phyloP scores from a whole-genome alignment of 2,888 invertebrate genomes.

The Hermaeophaga mercurialis region DNA sequence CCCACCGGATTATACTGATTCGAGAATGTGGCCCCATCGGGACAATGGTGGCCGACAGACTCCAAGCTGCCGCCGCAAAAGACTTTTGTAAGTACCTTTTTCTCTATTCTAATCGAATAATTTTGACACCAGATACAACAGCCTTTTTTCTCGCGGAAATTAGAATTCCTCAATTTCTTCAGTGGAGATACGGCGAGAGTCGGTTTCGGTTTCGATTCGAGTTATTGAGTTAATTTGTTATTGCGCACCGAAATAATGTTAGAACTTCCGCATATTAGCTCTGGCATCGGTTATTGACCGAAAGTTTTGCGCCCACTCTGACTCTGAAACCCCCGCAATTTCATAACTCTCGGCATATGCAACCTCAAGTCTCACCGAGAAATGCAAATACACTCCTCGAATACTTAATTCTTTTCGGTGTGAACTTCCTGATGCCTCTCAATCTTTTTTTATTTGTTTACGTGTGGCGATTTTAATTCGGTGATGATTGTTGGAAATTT shows the following conservation, averaged over 20 bases:
- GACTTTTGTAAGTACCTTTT: conserved; percentile 49
- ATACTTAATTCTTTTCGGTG: conserved; percentile 24
- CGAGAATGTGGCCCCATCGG: conserved; percentile 53
- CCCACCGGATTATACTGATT: conserved; percentile 57
- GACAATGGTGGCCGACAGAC: conserved; percentile 58
- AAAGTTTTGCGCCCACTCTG: conserved; percentile 49
- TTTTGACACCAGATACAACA: too few relatives aligned
- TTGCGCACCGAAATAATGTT: background rate
- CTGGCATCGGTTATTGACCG: conserved; percentile 51
- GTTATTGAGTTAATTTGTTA: too few relatives aligned
- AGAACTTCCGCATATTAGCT: conserved; percentile 43
- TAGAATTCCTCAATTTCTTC: too few relatives aligned
- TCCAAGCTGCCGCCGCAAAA: conserved; percentile 57
- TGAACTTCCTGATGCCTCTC: conserved; percentile 28
- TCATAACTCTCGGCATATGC: conserved; percentile 42
- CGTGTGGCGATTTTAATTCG: conserved; percentile 29
- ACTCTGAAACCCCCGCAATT: conserved; percentile 43
- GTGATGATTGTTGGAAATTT: conserved; percentile 27
- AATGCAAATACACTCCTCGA: conserved; percentile 15
- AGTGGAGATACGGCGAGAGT: too few relatives aligned
- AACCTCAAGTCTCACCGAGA: conserved; percentile 29
- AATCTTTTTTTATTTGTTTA: conserved; percentile 23
- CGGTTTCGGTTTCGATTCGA: too few relatives aligned
- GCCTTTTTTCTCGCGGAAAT: too few relatives aligned
- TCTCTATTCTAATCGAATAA: background rate